phyloP scores from a whole-genome alignment of 2,797 vertebrate genomes.

The Mormyrops boulengeri region DNA sequence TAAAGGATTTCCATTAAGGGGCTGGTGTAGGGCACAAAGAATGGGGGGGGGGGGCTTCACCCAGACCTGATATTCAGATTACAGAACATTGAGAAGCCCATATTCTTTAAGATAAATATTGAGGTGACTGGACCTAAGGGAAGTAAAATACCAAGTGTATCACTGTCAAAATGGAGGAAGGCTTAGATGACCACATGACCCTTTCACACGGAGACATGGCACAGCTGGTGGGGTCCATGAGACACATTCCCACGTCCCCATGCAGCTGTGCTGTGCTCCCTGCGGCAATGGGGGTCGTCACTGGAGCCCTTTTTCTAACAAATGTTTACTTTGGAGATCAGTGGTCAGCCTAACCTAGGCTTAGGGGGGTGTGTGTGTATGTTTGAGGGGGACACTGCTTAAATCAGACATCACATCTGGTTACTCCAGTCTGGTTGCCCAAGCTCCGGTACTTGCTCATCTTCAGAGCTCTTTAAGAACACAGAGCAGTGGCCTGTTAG shows the following conservation, averaged over 20 bases:
- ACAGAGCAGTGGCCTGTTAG: background rate
- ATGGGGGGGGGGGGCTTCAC: background rate
- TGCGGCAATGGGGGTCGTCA: background rate
- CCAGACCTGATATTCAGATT: background rate
- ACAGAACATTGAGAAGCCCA: background rate
- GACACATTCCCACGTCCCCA: background rate
- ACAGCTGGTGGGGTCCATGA: background rate
- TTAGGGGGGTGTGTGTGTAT: background rate
- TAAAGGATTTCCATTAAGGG: background rate
- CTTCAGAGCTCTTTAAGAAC: background rate
- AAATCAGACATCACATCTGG: background rate
- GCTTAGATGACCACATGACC: background rate
- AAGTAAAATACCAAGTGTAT: background rate
- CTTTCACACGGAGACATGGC: background rate
- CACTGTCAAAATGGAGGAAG: background rate
- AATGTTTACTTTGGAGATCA: background rate
- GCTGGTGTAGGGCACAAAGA: background rate
- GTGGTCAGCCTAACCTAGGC: background rate
- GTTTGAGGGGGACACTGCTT: background rate
- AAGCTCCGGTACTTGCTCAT: background rate
- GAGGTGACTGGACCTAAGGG: background rate
- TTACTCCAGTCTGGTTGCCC: background rate
- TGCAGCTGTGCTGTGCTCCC: background rate
- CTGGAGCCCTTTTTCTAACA: background rate
- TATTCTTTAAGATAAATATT: background rate